Conservation (phyloP, 2,113 vertebrate species). For the Lasiurus cinereus region DNA sequence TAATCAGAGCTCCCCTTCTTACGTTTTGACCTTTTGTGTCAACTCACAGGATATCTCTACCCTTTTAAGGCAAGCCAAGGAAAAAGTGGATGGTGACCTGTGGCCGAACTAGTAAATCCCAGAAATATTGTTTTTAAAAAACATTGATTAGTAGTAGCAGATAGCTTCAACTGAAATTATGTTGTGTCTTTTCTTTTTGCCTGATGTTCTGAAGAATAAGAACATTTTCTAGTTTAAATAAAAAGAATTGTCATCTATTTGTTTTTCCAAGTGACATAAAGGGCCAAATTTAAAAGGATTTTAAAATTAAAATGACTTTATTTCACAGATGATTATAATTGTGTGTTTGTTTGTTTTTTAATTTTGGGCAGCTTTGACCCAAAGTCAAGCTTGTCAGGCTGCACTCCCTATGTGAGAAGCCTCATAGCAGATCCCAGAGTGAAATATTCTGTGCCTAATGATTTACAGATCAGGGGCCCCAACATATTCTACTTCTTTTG, state of each 20-base stretch:
- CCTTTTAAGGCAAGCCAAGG: slow-evolving; percentile 45
- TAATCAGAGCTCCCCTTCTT: slow-evolving; percentile 42
- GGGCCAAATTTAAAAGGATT: slow-evolving; percentile 64
- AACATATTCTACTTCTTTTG: slow-evolving; percentile 10
- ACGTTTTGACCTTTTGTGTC: slow-evolving; percentile 59
- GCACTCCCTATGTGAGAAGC: not conserved
- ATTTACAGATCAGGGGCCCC: not conserved
- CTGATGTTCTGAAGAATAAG: slow-evolving; percentile 42
- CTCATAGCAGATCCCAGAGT: not conserved
- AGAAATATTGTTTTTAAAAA: slow-evolving; percentile 61
- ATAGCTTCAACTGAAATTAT: slow-evolving; percentile 63
- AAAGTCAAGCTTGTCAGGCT: slow-evolving; percentile 43
- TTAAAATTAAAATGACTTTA: slow-evolving; percentile 66
- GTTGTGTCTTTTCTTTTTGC: slow-evolving; percentile 66
- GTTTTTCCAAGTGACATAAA: slow-evolving; percentile 65
- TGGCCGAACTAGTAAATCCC: not conserved
- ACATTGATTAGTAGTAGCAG: slow-evolving; percentile 49
- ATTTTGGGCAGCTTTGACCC: slow-evolving; percentile 66
- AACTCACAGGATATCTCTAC: slow-evolving; percentile 18
- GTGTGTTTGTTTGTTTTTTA: slow-evolving; percentile 26
- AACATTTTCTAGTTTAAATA: slow-evolving; percentile 57
- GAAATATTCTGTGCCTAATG: slow-evolving; percentile 19
- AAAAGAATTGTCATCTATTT: slow-evolving; percentile 68
- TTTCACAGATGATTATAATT: slow-evolving; percentile 69
- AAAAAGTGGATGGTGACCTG: slow-evolving; percentile 30